These are phyloP conservation scores for Apostichopus parvimensis DNA, from an alignment of 35 echinoderm and acorn worm species.

Conservation along the genomic window DNA sequence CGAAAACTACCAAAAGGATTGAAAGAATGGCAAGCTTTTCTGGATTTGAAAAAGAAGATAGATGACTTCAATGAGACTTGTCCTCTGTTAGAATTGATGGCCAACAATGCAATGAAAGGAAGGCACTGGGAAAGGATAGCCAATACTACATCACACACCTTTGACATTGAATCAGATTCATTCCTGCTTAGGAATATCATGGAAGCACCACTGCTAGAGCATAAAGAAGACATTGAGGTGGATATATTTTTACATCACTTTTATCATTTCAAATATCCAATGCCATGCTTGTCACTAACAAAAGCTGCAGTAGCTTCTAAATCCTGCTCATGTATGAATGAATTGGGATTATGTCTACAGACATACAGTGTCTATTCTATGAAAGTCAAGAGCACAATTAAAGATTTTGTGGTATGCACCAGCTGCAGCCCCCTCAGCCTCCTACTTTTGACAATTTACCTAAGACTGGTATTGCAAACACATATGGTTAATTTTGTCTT, in stretches of 20 bases:
- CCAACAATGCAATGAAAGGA: slow-evolving; percentile 95
- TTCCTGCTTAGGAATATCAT: slow-evolving; percentile 90
- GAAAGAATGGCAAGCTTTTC: slow-evolving; percentile 94
- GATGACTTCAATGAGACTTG: slow-evolving; percentile 99
- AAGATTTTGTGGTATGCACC: no score
- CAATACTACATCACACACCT: slow-evolving; percentile 71
- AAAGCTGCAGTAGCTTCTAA: no score
- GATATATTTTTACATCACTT: neutral
- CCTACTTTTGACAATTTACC: no score
- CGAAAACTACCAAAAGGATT: slow-evolving; percentile 88
- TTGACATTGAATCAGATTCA: slow-evolving; percentile 90
- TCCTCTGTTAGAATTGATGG: slow-evolving; percentile 95
- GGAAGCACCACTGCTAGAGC: slow-evolving; percentile 84
- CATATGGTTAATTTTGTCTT: no score
- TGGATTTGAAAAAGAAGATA: slow-evolving; percentile 97
- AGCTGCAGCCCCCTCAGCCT: no score
- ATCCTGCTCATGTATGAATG: no score
- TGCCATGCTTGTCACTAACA: no score
- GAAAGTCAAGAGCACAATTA: no score
- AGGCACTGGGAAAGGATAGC: slow-evolving; percentile 91
- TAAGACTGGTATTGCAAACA: no score
- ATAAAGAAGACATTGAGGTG: slow-evolving; percentile 99
- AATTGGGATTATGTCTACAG: no score
- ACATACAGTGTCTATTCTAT: no score
- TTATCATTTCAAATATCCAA: no score